Conservation (phyloP, 2,113 vertebrate species). For the Tangachromis dhanisi region DNA sequence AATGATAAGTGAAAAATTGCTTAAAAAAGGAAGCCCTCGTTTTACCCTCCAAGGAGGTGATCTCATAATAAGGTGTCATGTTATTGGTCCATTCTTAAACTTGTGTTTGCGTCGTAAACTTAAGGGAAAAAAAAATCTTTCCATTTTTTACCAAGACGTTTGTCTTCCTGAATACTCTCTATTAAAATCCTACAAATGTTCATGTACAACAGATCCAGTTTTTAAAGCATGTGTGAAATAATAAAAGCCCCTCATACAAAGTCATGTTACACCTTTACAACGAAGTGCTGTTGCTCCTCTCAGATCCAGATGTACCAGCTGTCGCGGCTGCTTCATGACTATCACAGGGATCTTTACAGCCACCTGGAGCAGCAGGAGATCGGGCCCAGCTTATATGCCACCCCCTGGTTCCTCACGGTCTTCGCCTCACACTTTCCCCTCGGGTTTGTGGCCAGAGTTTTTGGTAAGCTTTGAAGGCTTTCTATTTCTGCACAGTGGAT, state of each 20-base stretch:
- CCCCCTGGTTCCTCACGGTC: slow-evolving; percentile 94
- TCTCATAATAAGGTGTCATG: not conserved
- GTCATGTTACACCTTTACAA: not conserved
- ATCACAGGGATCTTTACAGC: slow-evolving; percentile 88
- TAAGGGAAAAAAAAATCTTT: fast-evolving
- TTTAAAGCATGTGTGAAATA: not conserved
- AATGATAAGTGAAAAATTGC: not conserved
- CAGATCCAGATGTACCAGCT: slow-evolving; percentile 99
- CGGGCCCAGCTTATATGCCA: slow-evolving; percentile 93
- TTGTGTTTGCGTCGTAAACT: not conserved
- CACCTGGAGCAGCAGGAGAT: slow-evolving; percentile 96
- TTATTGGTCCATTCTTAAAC: not conserved
- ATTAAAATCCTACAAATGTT: not conserved
- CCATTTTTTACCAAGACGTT: not conserved
- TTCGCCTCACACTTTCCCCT: slow-evolving; percentile 95
- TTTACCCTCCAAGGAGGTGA: not conserved
- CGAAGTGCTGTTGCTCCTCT: not conserved
- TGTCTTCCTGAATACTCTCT: not conserved
- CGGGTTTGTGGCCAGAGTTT: slow-evolving; percentile 93
- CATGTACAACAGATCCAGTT: not conserved
- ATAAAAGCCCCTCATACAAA: not conserved
- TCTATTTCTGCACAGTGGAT: not conserved
- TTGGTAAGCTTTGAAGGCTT: slow-evolving; percentile 74
- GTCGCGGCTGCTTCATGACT: slow-evolving; percentile 94
- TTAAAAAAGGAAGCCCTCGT: not conserved